phyloP scores from a whole-genome alignment of 2,888 invertebrate genomes.

The Clivina fossor region DNA sequence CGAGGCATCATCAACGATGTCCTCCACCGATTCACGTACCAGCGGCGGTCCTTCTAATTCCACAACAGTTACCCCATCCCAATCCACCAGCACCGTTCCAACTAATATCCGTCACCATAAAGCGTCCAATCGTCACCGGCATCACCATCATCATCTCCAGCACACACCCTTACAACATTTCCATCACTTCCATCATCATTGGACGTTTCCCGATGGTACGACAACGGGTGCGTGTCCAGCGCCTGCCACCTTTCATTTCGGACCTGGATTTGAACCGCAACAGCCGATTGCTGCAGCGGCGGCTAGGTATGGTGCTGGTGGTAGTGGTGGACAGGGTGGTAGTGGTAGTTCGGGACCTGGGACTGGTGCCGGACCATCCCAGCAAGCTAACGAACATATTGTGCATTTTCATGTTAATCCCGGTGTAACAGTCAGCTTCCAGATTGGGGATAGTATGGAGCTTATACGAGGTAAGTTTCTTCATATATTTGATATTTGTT shows the following conservation, averaged over 20 bases:
- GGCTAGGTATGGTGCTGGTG: constrained; percentile 38
- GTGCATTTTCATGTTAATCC: constrained; percentile 75
- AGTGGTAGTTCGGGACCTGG: constrained; percentile 37
- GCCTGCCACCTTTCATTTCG: constrained; percentile 62
- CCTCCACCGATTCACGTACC: constrained; percentile 37
- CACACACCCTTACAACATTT: constrained; percentile 54
- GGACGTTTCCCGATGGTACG: constrained; percentile 59
- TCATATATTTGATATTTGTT: background rate
- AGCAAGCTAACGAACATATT: constrained; percentile 59
- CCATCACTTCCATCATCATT: constrained; percentile 51
- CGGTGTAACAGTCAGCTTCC: constrained; percentile 75
- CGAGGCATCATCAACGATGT: constrained; percentile 46
- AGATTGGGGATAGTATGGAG: constrained; percentile 74
- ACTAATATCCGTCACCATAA: constrained; percentile 37
- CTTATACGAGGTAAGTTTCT: constrained; percentile 75
- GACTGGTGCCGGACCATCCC: no score
- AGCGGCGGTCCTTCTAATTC: constrained; percentile 30
- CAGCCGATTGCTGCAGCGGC: constrained; percentile 45
- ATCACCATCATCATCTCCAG: constrained; percentile 57
- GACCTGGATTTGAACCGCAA: constrained; percentile 61
- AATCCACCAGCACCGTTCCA: constrained; percentile 30
- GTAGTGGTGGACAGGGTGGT: constrained; percentile 52
- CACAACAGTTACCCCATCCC: constrained; percentile 31
- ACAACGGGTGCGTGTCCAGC: constrained; percentile 56
- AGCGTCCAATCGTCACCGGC: constrained; percentile 51